Conservation (phyloP, 2,113 vertebrate genomes). For the Mystacornis crossleyi region DNA sequence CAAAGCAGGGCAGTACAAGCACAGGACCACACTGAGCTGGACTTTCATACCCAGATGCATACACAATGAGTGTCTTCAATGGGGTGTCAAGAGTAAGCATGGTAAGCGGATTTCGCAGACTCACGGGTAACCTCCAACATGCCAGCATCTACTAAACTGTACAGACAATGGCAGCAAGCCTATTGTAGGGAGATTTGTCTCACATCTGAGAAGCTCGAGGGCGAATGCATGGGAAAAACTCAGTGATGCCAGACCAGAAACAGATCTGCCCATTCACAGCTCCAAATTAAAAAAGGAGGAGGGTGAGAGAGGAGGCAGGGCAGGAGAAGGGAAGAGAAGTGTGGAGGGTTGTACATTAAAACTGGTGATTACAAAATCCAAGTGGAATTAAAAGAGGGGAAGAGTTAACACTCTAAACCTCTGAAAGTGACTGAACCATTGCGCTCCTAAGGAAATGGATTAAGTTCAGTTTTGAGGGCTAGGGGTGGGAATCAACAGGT, state of each 20-base stretch:
- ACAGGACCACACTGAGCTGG: conserved; percentile 82
- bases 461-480: conserved; percentile 76
- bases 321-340: conserved; percentile 43
- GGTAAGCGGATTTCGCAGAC: conserved; percentile 80
- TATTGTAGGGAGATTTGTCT: conserved; percentile 88
- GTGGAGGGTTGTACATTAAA: conserved; percentile 60
- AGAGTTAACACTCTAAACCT: conserved; percentile 52
- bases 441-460: conserved; percentile 68
- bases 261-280: conserved; percentile 86
- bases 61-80: conserved; percentile 85
- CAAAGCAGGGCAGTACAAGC: conserved; percentile 80
- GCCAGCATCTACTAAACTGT: conserved; percentile 90
- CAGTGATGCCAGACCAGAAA: conserved; percentile 89
- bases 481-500: conserved; percentile 51
- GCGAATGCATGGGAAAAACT: conserved; percentile 92
- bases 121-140: conserved; percentile 87
- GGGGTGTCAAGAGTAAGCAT: conserved; percentile 82
- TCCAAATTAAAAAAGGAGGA: conserved; percentile 74
- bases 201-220: conserved; percentile 84
- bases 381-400: conserved; percentile 54
- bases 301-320: conserved; percentile 12
- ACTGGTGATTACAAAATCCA: conserved; percentile 57
- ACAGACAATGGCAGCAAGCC: conserved; percentile 89
- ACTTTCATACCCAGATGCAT: conserved; percentile 82
- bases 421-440: conserved; percentile 64